Base-by-base conservation (phyloP, 2,797 vertebrate species). In the Sebastes cheni region DNA sequence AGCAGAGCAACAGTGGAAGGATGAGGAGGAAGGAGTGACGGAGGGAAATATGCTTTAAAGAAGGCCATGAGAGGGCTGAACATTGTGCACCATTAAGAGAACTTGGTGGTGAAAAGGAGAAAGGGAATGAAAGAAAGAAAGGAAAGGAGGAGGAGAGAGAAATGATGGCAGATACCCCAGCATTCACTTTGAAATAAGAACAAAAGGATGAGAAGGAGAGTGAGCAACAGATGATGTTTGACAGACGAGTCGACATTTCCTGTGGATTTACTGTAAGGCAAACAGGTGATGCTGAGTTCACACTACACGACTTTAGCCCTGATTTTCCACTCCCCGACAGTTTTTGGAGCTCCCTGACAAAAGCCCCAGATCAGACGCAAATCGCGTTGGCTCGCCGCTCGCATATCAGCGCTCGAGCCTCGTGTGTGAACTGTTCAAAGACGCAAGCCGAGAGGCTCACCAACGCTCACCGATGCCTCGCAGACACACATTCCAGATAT, bases 1-100 rank as follows among this genome's bases (percentile, higher is more conserved):
- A 77, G 67, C 54, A 58, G 79, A 55, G 81, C 69, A 55, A 72
- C 78, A 74, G 65, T 58, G 36, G 32, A 42, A 64, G 50, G 42
- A 75, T n/a, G 59, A 88, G 60, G 46, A 23, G 59, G 50, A 78
- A 66, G 58, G 46, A 70, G 70, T 10, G 64, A 50, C 52, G 36
- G 75, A 54, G 27, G 46, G 14, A 46, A 29, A 52, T 62, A 14
- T 30, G 55, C 74, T 77, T 79, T 68, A 56, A 78, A 79, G 22
- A 61, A 69, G 16, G 34, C 66, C 72, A 58, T n/a, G 54, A 67
- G 52, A 54, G 46, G 59, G 77, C 54, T 61, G 36, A 75, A 81
- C 62, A 59, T 76, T 60, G 76, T 29, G 16, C 25, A 72, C 32
- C 61, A 36, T 78, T 20, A 39, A 25, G 36, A 72, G 67, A 59